Conservation (phyloP, 2,797 vertebrate species). For the Capromys pilorides region DNA sequence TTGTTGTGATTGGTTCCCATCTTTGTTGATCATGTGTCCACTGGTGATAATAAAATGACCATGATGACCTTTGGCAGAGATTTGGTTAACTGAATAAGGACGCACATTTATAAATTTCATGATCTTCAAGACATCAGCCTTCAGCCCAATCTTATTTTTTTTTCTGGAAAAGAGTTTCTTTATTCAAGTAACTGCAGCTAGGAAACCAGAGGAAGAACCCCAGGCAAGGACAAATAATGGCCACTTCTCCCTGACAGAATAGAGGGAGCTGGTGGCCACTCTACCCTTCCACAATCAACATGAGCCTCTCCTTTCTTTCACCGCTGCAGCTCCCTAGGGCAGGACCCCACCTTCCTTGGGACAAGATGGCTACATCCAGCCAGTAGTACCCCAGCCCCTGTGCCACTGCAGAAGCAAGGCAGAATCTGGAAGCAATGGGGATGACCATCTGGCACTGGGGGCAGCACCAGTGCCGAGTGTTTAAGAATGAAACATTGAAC, state of each 20-base stretch:
- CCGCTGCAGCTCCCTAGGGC: constrained; percentile 68
- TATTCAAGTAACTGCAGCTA: constrained; percentile 89
- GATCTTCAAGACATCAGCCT: neutral
- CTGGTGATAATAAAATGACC: neutral
- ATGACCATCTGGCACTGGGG: constrained; percentile 65
- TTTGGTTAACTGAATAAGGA: neutral
- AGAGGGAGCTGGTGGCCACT: constrained; percentile 6
- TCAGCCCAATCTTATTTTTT: neutral
- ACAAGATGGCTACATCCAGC: constrained; percentile 52
- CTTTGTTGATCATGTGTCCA: neutral
- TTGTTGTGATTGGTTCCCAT: neutral
- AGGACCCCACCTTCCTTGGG: constrained; percentile 66
- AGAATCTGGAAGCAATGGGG: constrained; percentile 33
- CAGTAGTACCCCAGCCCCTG: constrained; percentile 51
- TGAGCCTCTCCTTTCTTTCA: neutral
- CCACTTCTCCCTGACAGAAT: constrained; percentile 52
- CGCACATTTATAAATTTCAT: neutral
- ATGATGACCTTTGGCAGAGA: neutral
- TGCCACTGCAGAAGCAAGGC: neutral
- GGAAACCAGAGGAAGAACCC: constrained; percentile 81
- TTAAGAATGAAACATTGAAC: constrained; percentile 83
- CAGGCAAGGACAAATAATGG: constrained; percentile 72
- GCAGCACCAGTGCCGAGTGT: constrained; percentile 78
- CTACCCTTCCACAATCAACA: constrained; percentile 17
- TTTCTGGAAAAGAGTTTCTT: constrained; percentile 85